phyloP scores from a whole-genome alignment of 2,888 invertebrate genomes.

The Lepidonotus clava region DNA sequence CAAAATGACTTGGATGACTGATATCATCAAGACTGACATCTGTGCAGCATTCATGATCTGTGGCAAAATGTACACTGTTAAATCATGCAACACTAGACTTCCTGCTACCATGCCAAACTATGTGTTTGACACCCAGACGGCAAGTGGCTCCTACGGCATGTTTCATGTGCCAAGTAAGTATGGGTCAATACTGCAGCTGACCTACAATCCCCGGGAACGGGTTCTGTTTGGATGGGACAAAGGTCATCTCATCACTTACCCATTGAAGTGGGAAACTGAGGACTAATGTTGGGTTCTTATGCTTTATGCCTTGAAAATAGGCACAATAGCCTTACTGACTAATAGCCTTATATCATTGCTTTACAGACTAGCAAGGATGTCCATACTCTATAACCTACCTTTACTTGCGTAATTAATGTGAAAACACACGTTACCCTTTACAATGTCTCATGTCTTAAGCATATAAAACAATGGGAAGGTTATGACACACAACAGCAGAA shows the following conservation, averaged over 20 bases:
- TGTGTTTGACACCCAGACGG: slow-evolving; percentile 6
- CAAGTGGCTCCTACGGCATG: background rate
- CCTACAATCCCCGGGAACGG: slow-evolving; percentile 16
- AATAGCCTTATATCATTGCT: no score
- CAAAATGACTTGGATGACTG: background rate
- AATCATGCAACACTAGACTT: background rate
- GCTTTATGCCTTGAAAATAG: no score
- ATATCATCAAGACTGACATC: background rate
- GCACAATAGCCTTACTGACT: no score
- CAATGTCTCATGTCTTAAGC: no score
- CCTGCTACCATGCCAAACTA: background rate
- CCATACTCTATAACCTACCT: no score
- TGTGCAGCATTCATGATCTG: slow-evolving; percentile 35
- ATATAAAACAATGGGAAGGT: no score
- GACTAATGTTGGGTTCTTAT: no score
- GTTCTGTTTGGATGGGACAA: slow-evolving; percentile 24
- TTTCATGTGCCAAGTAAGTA: background rate
- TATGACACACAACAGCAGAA: no score
- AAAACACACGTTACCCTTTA: no score
- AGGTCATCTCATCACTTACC: slow-evolving; percentile 1
- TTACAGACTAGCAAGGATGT: no score
- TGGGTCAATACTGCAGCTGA: background rate
- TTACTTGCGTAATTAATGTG: no score
- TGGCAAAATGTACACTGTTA: slow-evolving; percentile 12
- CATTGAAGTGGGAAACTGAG: background rate